phyloP scores from a whole-genome alignment of 2,113 vertebrate species.

The Bos indicus region DNA sequence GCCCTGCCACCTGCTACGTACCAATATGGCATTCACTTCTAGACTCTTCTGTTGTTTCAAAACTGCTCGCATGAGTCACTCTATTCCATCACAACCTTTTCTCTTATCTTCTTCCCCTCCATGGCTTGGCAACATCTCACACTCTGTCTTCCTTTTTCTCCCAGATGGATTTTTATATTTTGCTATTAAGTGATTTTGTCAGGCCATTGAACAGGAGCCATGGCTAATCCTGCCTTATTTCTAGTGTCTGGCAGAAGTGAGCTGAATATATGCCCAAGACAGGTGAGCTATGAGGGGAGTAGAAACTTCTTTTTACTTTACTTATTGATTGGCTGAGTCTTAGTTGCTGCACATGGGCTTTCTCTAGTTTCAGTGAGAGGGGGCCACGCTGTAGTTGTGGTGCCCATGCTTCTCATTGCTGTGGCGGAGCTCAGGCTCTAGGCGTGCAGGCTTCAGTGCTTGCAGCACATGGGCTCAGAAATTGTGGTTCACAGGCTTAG shows the following conservation, averaged over 20 bases:
- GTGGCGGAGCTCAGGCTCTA: background rate
- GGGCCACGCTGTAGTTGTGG: accelerated
- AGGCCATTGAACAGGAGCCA: background rate
- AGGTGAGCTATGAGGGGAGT: background rate
- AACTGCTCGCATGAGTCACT: background rate
- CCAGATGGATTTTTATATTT: background rate
- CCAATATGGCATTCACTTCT: background rate
- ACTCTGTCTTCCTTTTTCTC: background rate
- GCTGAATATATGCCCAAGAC: background rate
- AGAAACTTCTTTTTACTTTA: background rate
- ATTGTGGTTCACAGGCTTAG: background rate
- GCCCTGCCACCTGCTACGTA: constrained; percentile 8
- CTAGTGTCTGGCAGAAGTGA: background rate
- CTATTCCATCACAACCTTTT: background rate
- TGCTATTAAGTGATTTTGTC: background rate
- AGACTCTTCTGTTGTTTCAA: background rate
- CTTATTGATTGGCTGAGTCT: background rate
- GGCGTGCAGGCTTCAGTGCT: background rate
- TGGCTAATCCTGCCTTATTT: background rate
- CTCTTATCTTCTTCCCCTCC: background rate
- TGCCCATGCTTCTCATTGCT: accelerated
- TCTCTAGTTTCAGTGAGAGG: background rate
- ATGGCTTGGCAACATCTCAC: background rate
- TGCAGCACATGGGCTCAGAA: background rate
- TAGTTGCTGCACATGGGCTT: background rate